These are phyloP conservation scores for Lordiphosa collinella DNA, from an alignment of 1,140 invertebrate species.

Conservation along the genomic window DNA sequence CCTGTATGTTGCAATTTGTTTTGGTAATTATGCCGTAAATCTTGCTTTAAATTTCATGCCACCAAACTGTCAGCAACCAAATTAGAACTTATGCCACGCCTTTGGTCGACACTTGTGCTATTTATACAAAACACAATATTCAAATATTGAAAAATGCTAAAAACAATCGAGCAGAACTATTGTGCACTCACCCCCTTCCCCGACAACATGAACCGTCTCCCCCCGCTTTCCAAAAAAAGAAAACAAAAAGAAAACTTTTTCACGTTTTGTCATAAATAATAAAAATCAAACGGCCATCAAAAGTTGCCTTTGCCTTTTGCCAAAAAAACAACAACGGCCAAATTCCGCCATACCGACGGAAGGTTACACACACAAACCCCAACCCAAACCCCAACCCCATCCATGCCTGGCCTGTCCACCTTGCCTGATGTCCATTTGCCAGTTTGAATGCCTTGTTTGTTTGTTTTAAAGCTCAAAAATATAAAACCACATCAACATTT, in stretches of 20 bases:
- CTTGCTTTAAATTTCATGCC: constrained; percentile 58
- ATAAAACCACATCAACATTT: constrained; percentile 77
- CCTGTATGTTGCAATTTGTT: constrained; percentile 43
- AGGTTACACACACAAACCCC: constrained; percentile 41
- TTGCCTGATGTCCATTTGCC: constrained; percentile 70
- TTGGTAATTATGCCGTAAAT: constrained; percentile 64
- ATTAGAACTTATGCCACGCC: constrained; percentile 64
- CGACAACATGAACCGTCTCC: background rate
- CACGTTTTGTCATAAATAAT: constrained; percentile 76
- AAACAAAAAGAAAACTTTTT: constrained; percentile 64
- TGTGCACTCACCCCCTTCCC: background rate
- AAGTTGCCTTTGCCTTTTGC: constrained; percentile 40
- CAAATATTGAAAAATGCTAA: constrained; percentile 41
- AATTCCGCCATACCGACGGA: constrained; percentile 34
- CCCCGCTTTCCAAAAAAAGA: constrained; percentile 33
- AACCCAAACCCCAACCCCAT: constrained; percentile 4
- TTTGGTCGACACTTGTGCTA: constrained; percentile 45
- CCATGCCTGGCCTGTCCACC: constrained; percentile 44
- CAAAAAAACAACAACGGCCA: constrained; percentile 41
- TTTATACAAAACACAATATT: constrained; percentile 47
- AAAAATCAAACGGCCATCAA: constrained; percentile 73
- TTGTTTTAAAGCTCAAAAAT: constrained; percentile 64
- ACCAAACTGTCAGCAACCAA: constrained; percentile 64
- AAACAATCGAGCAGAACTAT: constrained; percentile 47
- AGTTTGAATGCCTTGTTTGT: constrained; percentile 69